These are phyloP conservation scores for Channallabes apus DNA, from an alignment of 2,797 vertebrate genomes.

Conservation along the genomic window DNA sequence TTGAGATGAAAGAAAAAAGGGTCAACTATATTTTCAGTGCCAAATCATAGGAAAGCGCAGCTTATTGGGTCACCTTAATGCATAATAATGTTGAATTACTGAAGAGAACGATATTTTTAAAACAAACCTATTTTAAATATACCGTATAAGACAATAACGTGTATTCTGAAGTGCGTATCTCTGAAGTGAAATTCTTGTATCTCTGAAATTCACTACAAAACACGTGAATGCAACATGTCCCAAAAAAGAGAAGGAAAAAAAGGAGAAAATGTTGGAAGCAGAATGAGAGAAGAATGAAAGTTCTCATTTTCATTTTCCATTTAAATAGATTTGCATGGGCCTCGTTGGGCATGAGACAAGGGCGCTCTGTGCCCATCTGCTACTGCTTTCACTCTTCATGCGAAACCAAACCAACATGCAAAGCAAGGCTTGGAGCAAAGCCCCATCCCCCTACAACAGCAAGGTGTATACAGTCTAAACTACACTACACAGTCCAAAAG, in stretches of 20 bases:
- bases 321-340: slow-evolving; percentile 77
- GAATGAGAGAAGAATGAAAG: slow-evolving; percentile 43
- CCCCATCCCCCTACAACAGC: slow-evolving; percentile 21
- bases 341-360: slow-evolving; percentile 56
- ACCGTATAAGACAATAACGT: background rate
- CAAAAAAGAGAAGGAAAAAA: background rate
- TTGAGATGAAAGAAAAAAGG: slow-evolving; percentile 33
- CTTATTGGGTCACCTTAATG: background rate
- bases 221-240: background rate
- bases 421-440: slow-evolving; percentile 56
- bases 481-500: background rate
- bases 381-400: slow-evolving; percentile 58
- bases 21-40: background rate
- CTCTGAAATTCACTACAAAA: background rate
- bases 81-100: background rate
- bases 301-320: slow-evolving; percentile 68
- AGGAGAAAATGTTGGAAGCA: background rate
- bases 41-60: slow-evolving; percentile 8
- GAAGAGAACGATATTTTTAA: background rate
- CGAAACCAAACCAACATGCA: slow-evolving; percentile 68
- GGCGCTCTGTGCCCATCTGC: slow-evolving; percentile 52
- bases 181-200: no score
- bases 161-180: no score
- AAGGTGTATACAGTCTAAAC: slow-evolving; percentile 12
- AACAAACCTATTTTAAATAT: background rate